Evolutionary conservation across 1,140 invertebrate species (phyloP), one percentile per base, ranked within the genome.

Genomic region (Aphaenogaster floridana): DNA sequence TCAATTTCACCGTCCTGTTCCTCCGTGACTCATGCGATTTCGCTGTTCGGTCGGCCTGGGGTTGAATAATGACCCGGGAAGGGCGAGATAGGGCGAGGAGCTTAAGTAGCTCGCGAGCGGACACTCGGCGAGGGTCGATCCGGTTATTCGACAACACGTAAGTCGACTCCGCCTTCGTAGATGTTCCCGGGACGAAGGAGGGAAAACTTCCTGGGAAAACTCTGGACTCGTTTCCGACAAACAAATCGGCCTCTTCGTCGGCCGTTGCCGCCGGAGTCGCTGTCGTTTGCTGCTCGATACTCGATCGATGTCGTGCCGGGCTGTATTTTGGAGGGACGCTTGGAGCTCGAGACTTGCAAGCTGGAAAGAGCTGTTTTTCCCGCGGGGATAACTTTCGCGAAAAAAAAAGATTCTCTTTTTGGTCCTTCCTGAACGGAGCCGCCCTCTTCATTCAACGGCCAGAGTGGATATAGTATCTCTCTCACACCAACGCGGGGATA

Each of bases 71-170:
- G 90, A 89, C 59, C 54, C 76, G 80, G 63, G 74, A 88, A 86
- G 74, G 76, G 74, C 57, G 57, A 79, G 66, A 84, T 83, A 74
- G 66, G 48, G 88, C 59, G 80, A 90, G 84, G 78, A 85, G 86
- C 80, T 91, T 90, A 86, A 92, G 88, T 90, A 86, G 85, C 86
- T 86, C 76, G 88, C 81, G 71, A 86, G 77, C 64, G 81, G 86
- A 89, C 57, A 86, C 69, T 76, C 74, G 52, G 77, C 59, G 39
- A 76, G 79, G 78, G 91, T 88, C 89, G 91, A 92, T 92, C 89
- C 88, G 88, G 91, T 92, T 92, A 92, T 92, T 92, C 89, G 85
- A 86, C 86, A 90, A 88, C 88, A 91, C 89, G 91, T 91, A 88
- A 90, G 89, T 90, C 89, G 86, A 79, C 87, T 87, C 78, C 84